Percentiles rank a stretch among this genome's conserved stretches.
phyloP scores from a whole-genome alignment of 2,797 vertebrate genomes.

The Austrolebias charrua region DNA sequence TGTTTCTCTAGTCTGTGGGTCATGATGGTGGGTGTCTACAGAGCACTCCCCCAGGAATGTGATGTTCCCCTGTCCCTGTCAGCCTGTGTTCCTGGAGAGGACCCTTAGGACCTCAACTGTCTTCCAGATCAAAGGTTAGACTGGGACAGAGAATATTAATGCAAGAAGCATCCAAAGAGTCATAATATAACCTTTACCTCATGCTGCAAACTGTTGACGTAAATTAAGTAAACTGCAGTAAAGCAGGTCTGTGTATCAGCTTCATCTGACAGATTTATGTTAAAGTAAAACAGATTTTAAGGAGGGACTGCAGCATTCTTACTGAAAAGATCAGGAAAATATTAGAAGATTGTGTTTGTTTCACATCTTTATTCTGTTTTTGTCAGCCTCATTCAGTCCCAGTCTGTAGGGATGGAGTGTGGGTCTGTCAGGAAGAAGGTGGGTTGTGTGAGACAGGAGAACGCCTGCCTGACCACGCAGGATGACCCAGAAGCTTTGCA shows the following conservation, averaged over 20 bases:
- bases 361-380: conserved; percentile 4
- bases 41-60: conserved; percentile 49
- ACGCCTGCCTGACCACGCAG: conserved; percentile 78
- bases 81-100: conserved; percentile 23
- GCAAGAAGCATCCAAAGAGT: not conserved
- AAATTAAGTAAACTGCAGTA: too few species aligned
- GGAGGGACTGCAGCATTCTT: not conserved
- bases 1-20: conserved; percentile 18
- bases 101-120: not conserved
- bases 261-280: not conserved
- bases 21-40: conserved; percentile 46
- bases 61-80: conserved; percentile 36
- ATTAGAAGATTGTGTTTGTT: not conserved
- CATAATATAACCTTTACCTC: too few species aligned
- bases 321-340: not conserved
- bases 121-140: conserved; percentile 42
- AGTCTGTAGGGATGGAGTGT: conserved; percentile 71
- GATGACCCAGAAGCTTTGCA: conserved; percentile 81
- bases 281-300: not conserved
- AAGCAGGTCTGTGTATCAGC: not conserved
- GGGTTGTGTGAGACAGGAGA: conserved; percentile 80
- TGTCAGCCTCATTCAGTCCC: not conserved
- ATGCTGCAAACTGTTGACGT: too few species aligned
- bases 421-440: conserved; percentile 72
- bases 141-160: not conserved